phyloP scores from a whole-genome alignment of 2,113 vertebrate genomes.

The Vulpes lagopus region DNA sequence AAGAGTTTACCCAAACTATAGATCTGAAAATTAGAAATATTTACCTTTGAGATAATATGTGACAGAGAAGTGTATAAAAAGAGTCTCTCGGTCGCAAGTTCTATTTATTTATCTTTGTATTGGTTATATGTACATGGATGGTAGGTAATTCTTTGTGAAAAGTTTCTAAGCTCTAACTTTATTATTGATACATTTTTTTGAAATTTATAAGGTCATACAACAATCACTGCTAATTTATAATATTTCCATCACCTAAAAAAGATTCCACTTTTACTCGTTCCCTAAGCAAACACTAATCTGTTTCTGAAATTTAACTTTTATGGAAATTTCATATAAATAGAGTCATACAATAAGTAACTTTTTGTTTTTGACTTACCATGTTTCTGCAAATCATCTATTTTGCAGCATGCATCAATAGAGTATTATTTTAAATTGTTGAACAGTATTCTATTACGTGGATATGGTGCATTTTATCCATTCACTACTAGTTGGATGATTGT shows the following conservation, averaged over 20 bases:
- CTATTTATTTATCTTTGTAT: not conserved
- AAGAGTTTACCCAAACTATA: not conserved
- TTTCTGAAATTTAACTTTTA: not conserved
- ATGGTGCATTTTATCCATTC: not conserved
- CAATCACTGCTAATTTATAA: not conserved
- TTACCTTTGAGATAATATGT: not conserved
- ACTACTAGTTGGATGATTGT: not conserved
- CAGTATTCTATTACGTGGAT: not conserved
- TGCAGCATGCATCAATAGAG: not conserved
- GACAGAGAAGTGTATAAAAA: not conserved
- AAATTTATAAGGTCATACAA: not conserved
- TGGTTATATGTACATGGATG: not conserved
- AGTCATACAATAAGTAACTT: not conserved
- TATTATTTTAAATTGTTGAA: not conserved
- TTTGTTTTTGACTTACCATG: not conserved
- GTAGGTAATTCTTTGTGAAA: not conserved
- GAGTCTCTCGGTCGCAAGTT: not conserved
- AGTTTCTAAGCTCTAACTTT: not conserved
- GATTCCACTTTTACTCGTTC: fast-evolving
- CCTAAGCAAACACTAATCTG: not conserved
- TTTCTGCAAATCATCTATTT: not conserved
- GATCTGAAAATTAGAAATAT: not conserved
- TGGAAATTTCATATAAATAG: not conserved
- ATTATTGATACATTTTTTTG: not conserved
- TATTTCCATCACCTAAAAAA: not conserved